A percentile compares a stretch with the other conserved stretches of the same genome.
phyloP scores from a whole-genome alignment of 1,140 invertebrate genomes.

The Matsumurasca onukii region DNA sequence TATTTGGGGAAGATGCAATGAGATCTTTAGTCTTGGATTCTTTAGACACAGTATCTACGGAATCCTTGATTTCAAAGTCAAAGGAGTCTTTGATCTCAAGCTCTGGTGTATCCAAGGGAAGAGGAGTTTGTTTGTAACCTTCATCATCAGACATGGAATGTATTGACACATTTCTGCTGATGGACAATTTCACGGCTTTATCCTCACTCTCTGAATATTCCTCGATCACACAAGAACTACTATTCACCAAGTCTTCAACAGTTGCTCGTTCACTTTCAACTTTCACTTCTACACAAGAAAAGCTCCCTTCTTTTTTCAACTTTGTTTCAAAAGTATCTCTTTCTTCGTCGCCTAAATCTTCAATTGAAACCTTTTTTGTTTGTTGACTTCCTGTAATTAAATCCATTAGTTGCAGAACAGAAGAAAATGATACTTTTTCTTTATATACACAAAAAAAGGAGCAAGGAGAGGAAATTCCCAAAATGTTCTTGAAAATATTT shows the following conservation, averaged over 20 bases:
- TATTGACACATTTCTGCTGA: constrained; percentile 60
- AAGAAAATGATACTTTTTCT: too few relatives aligned
- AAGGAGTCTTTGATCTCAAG: not conserved
- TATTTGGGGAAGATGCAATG: too few relatives aligned
- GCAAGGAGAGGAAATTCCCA: too few relatives aligned
- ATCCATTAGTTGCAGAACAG: constrained; percentile 10
- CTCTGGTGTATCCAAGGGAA: constrained; percentile 20
- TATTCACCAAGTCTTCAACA: constrained; percentile 27
- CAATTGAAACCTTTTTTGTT: constrained; percentile 54
- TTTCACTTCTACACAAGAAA: constrained; percentile 53
- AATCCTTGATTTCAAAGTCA: constrained; percentile 4
- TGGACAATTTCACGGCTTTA: constrained; percentile 43
- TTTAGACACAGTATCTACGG: not conserved
- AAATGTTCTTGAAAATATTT: too few relatives aligned
- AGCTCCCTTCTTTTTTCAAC: constrained; percentile 22
- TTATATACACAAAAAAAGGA: too few relatives aligned
- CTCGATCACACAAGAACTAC: constrained; percentile 51
- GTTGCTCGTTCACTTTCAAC: constrained; percentile 47
- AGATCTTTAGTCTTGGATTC: too few relatives aligned
- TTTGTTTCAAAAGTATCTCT: constrained; percentile 15
- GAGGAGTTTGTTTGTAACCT: constrained; percentile 20
- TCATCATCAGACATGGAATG: constrained; percentile 66
- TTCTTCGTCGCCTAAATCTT: constrained; percentile 42
- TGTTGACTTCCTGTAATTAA: constrained; percentile 36
- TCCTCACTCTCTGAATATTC: constrained; percentile 41